phyloP scores from a whole-genome alignment of 1,140 invertebrate species.

The Drosophila setifemur region DNA sequence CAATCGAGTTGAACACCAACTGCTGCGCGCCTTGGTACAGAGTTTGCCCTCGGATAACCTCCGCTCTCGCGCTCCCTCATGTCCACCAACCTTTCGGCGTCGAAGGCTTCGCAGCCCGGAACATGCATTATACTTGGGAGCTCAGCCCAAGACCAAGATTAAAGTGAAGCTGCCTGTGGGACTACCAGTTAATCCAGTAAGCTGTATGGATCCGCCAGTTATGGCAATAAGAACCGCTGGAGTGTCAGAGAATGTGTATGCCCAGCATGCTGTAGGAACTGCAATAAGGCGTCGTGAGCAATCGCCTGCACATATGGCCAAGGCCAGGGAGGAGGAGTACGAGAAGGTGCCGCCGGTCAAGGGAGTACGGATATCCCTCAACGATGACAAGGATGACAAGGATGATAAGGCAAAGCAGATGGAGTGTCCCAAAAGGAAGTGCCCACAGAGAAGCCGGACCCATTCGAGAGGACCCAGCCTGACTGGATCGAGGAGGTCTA shows the following conservation, averaged over 20 bases:
- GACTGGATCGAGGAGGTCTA: background rate
- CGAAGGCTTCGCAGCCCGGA: background rate
- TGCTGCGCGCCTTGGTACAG: conserved; percentile 11
- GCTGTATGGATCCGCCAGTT: background rate
- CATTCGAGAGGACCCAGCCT: no score
- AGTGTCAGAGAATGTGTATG: background rate
- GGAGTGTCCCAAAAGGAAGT: no score
- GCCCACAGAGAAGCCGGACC: no score
- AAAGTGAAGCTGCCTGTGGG: background rate
- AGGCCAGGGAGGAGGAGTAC: background rate
- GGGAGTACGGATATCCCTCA: background rate
- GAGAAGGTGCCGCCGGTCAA: background rate
- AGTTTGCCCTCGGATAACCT: background rate
- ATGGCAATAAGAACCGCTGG: background rate
- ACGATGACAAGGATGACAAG: background rate
- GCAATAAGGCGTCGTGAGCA: background rate
- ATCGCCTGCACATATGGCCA: background rate
- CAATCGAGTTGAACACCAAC: conserved; percentile 3
- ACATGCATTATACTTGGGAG: background rate
- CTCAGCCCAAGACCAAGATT: background rate
- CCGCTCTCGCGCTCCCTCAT: background rate
- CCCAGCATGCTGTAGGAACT: background rate
- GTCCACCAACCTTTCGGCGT: background rate
- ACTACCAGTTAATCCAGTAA: conserved; percentile 1
- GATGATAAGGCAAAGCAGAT: no score